Percentiles rank a stretch among this genome's conserved stretches.
These are phyloP conservation scores for Cirrhinus mrigala DNA, from an alignment of 2,797 vertebrate species.

Conservation along the genomic window DNA sequence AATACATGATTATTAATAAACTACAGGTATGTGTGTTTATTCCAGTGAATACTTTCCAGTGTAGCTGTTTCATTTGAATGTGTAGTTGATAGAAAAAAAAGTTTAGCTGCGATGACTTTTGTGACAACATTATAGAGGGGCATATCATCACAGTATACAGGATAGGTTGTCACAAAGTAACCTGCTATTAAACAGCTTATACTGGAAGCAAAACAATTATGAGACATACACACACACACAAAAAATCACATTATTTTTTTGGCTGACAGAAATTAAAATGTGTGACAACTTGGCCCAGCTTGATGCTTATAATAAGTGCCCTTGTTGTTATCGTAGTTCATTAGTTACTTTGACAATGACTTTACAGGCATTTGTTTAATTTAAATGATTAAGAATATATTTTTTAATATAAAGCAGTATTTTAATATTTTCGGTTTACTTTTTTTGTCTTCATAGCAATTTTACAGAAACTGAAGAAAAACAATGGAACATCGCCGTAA, in stretches of 20 bases:
- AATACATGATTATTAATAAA: too few species aligned
- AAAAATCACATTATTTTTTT: too few species aligned
- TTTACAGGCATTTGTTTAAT: not conserved
- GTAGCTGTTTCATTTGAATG: too few species aligned
- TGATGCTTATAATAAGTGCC: not conserved
- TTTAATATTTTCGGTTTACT: not conserved
- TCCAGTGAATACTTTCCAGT: too few species aligned
- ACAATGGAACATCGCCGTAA: constrained; percentile 3
- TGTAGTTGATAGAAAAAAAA: too few species aligned
- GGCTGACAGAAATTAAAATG: not conserved
- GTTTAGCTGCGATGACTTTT: too few species aligned
- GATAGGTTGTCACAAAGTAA: not conserved
- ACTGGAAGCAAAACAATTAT: too few species aligned
- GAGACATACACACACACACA: too few species aligned
- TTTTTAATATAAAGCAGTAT: not conserved
- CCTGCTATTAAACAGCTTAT: not conserved
- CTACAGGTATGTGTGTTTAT: too few species aligned
- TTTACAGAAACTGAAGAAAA: not conserved
- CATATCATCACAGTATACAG: not conserved
- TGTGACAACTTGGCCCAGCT: not conserved
- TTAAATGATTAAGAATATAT: not conserved
- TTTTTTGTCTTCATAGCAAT: not conserved
- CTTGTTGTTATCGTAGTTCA: not conserved
- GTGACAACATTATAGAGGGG: too few species aligned
- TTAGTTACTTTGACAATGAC: too few species aligned